phyloP scores from a whole-genome alignment of 2,888 invertebrate species.

The Agonopterix alstromeriana region DNA sequence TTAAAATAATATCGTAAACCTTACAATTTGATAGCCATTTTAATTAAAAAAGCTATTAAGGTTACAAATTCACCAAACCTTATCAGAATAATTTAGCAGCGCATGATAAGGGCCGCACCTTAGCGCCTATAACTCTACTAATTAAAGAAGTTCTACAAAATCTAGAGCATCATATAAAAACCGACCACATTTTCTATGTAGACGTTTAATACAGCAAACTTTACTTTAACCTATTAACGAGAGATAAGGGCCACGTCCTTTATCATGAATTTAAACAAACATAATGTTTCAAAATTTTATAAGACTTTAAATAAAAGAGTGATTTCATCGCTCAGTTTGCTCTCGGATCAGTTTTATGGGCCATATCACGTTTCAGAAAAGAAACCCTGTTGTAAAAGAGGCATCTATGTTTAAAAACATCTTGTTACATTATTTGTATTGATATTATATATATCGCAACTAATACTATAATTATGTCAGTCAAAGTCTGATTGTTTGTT shows the following conservation, averaged over 20 bases:
- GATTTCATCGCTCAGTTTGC: slow-evolving; percentile 43
- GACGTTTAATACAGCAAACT: slow-evolving; percentile 19
- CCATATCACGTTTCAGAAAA: slow-evolving; percentile 9
- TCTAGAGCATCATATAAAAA: slow-evolving; percentile 3
- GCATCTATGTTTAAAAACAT: too few relatives aligned
- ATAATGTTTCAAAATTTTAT: slow-evolving; percentile 33
- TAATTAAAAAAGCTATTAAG: slow-evolving; percentile 6
- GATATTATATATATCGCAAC: too few relatives aligned
- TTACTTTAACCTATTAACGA: slow-evolving; percentile 43
- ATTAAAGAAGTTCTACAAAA: slow-evolving; percentile 20
- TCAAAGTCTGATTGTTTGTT: too few relatives aligned
- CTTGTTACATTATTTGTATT: too few relatives aligned
- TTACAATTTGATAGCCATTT: neutral
- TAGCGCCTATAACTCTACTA: slow-evolving; percentile 26
- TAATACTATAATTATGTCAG: too few relatives aligned
- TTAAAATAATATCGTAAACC: neutral
- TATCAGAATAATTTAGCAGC: slow-evolving; percentile 17
- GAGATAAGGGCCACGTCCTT: slow-evolving; percentile 51
- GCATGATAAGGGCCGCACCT: slow-evolving; percentile 56
- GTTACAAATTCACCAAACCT: slow-evolving; percentile 10
- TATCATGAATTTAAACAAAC: slow-evolving; percentile 49
- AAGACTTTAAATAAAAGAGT: slow-evolving; percentile 30
- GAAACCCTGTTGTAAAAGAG: too few relatives aligned
- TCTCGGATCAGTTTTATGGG: slow-evolving; percentile 38
- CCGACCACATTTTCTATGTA: too few relatives aligned